Base-by-base conservation (phyloP, 2,888 invertebrate species). In the Scaptomyza tumidula region DNA sequence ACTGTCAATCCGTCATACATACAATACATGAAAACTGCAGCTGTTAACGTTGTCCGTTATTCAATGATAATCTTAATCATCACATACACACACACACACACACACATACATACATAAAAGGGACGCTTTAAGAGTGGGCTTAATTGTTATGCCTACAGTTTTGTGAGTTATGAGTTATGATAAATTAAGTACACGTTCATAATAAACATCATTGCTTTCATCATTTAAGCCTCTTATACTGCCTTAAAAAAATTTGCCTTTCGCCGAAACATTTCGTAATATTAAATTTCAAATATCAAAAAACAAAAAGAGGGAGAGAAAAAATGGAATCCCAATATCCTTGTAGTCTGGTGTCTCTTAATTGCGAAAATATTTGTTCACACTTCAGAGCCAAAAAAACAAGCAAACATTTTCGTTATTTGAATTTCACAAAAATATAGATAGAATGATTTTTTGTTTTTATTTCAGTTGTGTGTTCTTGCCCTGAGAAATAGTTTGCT, bases 1-100 rank as follows among this genome's bases (percentile, higher is more conserved):
- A 74, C 64, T 65, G 43, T 65, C 60, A 64, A 69, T 56, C 35
- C 35, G 29, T 13, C 33, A 29, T 3, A 37, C 27, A 27, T 33
- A 27, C n/a, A 44, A 27, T n/a, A n/a, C 50, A 35, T 35, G 3
- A 9, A 37, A 29, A 60, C 39, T 19, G 62, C 80, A 80, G 83
- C 80, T 80, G 61, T 50, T 62, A 49, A 53, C 37, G 31, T 19
- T 16, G n/a, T 31, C 33, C 35, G 5, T 7, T 48, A 55, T 56
- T 56, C 16, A 43, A 46, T 43, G 43, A 27, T 53, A n/a, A n/a
- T 29, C 43, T 54, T 29, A 14, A 46, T 24, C 10, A 50, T 39
- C 14, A 11, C 53, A 33, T 13, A 37, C 31, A 56, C 35, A 3
- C 35, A 35, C 13, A 35, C 33, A 33, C 33, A 31, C 31, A 6